phyloP scores from a whole-genome alignment of 2,888 invertebrate species.

The Amblyjoppa fuscipennis region DNA sequence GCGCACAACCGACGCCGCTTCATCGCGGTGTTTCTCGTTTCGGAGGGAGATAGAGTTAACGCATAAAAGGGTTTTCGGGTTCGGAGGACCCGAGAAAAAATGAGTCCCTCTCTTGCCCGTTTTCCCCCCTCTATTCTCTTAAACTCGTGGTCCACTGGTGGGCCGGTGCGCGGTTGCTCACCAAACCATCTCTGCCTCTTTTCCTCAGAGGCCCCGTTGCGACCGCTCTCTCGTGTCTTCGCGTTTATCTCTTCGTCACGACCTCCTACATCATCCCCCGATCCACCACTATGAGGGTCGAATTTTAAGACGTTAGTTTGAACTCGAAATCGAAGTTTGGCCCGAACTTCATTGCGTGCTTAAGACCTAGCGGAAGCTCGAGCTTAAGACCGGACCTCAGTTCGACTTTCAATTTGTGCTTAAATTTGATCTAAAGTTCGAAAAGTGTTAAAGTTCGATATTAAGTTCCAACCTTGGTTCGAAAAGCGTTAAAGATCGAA shows the following conservation, averaged over 20 bases:
- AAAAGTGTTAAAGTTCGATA: too few species aligned
- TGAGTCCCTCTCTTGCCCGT: constrained; percentile 75
- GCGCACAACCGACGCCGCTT: constrained; percentile 30
- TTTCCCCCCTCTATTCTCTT: constrained; percentile 63
- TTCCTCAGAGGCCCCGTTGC: constrained; percentile 64
- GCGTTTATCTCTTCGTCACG: constrained; percentile 70
- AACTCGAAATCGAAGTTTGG: too few species aligned
- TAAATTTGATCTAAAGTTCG: too few species aligned
- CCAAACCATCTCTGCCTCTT: constrained; percentile 67
- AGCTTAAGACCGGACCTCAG: too few species aligned
- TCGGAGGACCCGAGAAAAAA: constrained; percentile 83
- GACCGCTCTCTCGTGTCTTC: constrained; percentile 65
- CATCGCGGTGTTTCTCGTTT: constrained; percentile 3
- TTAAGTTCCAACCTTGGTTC: too few species aligned
- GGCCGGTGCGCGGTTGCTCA: constrained; percentile 66
- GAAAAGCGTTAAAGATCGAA: too few species aligned
- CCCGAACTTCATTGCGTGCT: too few species aligned
- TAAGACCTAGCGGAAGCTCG: too few species aligned
- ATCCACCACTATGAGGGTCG: neutral
- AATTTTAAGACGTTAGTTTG: too few species aligned
- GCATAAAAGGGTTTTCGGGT: constrained; percentile 85
- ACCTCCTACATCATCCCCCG: constrained; percentile 74
- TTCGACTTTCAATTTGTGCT: too few species aligned
- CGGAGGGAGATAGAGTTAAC: constrained; percentile 63
- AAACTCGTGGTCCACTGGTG: constrained; percentile 45